Evolutionary conservation across 2,113 vertebrate genomes (phyloP).

Genomic region (Gallinago paraguaiae): DNA sequence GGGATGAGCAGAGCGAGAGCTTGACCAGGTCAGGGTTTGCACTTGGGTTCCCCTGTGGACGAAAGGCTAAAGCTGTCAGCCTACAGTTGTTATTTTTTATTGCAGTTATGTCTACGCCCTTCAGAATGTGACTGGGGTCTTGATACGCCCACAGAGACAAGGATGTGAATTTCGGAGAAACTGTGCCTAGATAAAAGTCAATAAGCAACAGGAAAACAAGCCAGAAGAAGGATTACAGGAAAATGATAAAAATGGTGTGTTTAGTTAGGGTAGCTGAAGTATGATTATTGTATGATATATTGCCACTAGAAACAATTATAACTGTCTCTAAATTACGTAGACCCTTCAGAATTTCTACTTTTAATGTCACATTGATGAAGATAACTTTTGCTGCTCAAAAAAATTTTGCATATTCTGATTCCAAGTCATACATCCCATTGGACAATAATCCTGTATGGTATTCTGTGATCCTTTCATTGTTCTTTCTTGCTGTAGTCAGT

Average conservation of each 20-base stretch:
- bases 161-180: slow-evolving; percentile 12
- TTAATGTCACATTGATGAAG: not conserved
- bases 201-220: not conserved
- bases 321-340: not conserved
- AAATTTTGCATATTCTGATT: not conserved
- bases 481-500: not conserved
- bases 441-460: not conserved
- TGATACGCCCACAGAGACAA: slow-evolving; percentile 6
- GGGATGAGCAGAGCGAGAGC: not conserved
- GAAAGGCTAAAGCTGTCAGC: slow-evolving; percentile 35
- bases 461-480: not conserved
- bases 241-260: not conserved
- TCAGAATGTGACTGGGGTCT: not conserved
- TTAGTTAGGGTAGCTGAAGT: not conserved
- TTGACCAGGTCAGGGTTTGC: slow-evolving; percentile 24
- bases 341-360: not conserved
- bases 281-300: not conserved
- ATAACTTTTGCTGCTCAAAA: not conserved
- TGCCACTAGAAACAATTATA: not conserved
- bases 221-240: not conserved
- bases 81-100: slow-evolving; percentile 4
- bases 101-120: not conserved
- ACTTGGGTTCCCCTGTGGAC: not conserved
- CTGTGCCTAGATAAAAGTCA: not conserved
- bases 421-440: not conserved